These are phyloP conservation scores for Drosophila mercatorum DNA, from an alignment of 2,888 invertebrate species.

Conservation along the genomic window DNA sequence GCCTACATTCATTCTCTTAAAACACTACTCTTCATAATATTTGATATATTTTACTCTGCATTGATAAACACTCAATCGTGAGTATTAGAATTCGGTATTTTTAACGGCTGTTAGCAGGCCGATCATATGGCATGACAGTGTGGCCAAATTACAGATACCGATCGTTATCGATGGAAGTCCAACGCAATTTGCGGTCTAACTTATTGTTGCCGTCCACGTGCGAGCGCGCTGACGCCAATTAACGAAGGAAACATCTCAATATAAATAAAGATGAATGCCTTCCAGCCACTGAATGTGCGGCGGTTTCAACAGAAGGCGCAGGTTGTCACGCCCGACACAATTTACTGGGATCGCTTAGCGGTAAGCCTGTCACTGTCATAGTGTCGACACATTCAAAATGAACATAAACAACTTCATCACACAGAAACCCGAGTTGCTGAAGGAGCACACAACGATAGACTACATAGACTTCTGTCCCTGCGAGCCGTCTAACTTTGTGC, in stretches of 20 bases:
- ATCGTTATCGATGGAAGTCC: conserved; percentile 15
- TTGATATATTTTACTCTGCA: no score
- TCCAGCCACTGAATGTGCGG: conserved; percentile 79
- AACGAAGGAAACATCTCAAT: neutral
- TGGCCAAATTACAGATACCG: neutral
- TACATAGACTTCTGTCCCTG: conserved; percentile 95
- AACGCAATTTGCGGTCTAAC: conserved; percentile 1
- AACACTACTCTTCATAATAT: no score
- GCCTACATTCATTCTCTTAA: no score
- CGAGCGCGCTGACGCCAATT: conserved; percentile 20
- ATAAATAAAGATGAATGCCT: conserved; percentile 57
- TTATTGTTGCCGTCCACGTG: conserved; percentile 41
- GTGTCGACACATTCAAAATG: neutral
- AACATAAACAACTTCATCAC: neutral
- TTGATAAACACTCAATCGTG: neutral
- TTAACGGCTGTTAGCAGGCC: neutral
- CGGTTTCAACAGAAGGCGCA: conserved; percentile 83
- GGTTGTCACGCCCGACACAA: conserved; percentile 90
- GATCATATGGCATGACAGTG: neutral
- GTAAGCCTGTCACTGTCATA: conserved; percentile 85
- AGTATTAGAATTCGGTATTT: neutral
- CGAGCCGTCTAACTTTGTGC: conserved; percentile 95
- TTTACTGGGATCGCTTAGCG: conserved; percentile 95
- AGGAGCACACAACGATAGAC: conserved; percentile 96
- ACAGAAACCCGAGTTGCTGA: conserved; percentile 93